Evolutionary conservation across 2,797 vertebrate genomes (phyloP).

Genomic region (Spheniscus humboldti): DNA sequence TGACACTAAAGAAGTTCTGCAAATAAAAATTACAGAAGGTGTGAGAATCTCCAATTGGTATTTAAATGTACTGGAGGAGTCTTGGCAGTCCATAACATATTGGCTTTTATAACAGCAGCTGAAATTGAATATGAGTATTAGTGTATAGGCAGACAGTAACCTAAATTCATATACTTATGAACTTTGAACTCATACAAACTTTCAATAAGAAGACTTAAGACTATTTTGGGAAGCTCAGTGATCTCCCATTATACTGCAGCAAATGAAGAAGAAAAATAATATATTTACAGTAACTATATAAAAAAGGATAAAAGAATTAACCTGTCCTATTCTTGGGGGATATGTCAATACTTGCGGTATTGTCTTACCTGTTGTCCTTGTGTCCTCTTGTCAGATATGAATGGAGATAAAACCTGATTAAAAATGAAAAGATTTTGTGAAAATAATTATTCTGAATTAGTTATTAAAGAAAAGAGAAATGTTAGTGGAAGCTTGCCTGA

Average conservation of each 20-base stretch:
- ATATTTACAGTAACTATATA: not conserved
- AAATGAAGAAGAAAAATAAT: not conserved
- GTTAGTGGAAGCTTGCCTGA: not conserved
- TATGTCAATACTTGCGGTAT: not conserved
- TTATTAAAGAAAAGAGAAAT: not conserved
- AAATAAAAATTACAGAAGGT: not conserved
- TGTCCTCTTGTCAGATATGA: not conserved
- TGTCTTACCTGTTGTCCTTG: not conserved
- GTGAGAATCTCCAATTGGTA: not conserved
- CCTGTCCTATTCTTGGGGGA: not conserved
- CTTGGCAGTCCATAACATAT: not conserved
- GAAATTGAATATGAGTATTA: not conserved
- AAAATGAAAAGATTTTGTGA: not conserved
- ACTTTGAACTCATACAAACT: not conserved
- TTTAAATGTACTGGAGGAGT: not conserved
- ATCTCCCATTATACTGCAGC: not conserved
- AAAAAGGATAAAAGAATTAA: not conserved
- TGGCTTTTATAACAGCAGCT: not conserved
- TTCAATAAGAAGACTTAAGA: not conserved
- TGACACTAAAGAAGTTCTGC: not conserved
- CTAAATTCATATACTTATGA: not conserved
- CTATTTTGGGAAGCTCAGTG: not conserved
- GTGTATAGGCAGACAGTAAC: not conserved
- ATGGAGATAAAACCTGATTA: not conserved
- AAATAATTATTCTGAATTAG: not conserved